These are phyloP conservation scores for Nowickia ferox DNA, from an alignment of 2,888 invertebrate genomes.

Conservation along the genomic window DNA sequence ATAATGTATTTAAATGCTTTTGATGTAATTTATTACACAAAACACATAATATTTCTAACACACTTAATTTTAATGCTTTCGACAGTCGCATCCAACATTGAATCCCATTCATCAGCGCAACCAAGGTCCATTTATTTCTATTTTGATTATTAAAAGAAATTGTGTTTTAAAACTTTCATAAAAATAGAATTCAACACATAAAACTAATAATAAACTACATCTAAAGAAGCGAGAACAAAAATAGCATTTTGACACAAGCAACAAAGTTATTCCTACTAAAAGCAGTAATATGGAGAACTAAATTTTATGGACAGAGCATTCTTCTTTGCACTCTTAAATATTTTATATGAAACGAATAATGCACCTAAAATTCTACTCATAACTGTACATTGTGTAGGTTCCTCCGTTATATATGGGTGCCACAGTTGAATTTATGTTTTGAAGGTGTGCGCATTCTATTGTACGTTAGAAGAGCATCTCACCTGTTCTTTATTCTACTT, in stretches of 20 bases:
- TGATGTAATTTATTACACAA: conserved; percentile 63
- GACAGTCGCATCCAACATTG: conserved; percentile 63
- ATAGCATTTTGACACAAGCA: neutral
- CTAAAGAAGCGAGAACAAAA: neutral
- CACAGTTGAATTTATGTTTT: conserved; percentile 14
- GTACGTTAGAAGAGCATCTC: conserved; percentile 47
- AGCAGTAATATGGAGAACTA: too few species aligned
- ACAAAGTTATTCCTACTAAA: neutral
- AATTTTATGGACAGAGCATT: too few species aligned
- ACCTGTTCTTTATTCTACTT: conserved; percentile 56
- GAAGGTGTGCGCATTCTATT: conserved; percentile 35
- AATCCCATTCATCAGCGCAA: conserved; percentile 56
- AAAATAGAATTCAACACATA: conserved; percentile 45
- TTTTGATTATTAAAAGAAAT: conserved; percentile 47
- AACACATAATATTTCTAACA: conserved; percentile 65
- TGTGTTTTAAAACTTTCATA: conserved; percentile 47
- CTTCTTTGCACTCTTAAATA: too few species aligned
- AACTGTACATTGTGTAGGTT: neutral
- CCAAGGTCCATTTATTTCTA: conserved; percentile 53
- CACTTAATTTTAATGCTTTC: conserved; percentile 67
- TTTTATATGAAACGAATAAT: neutral
- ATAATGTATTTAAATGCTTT: conserved; percentile 62
- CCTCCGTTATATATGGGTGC: neutral
- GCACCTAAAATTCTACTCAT: neutral
- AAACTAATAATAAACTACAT: conserved; percentile 9